Base-by-base conservation (phyloP, 2,113 vertebrate species). In the Pipra filicauda region DNA sequence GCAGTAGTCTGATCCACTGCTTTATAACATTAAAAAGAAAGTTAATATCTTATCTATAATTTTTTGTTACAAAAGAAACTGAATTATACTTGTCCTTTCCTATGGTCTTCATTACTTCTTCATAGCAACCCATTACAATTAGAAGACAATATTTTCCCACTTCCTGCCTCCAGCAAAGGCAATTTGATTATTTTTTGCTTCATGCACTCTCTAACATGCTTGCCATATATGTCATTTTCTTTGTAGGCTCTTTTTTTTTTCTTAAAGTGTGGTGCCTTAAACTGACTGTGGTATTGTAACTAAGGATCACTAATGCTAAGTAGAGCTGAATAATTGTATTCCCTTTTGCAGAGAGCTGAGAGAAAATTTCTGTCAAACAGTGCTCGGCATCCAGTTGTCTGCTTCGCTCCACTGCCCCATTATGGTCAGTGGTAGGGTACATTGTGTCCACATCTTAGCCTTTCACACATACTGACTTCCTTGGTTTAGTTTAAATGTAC, bases 291-390 rank as follows among this genome's bases (percentile, higher is more conserved):
- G 23, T 51, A 51, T 27, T 4, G 2, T 46, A 78, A 80, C 31
- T 28, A 66, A 67, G 51, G 59, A 58, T 88, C 37, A 67, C 31
- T 48, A 93, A 33, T 67, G 73, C 46, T 86, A 95, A 94, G 51
- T 39, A 78, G 80, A 89, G 84, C 71, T 89, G 91, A 94, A 77
- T 84, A 95, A 93, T 77, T 84, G 19, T 70, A 62, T 84, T 91
- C 51, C n/a, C 46, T 70, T 7, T 62, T 66, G 51, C 15, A 73
- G 37, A 86, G 11, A 7, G 5, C 20, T 77, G n/a, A 92, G 31
- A 80, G 54, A 66, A 92, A 70, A 69, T 55, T 73, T 79, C 66
- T 72, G 33, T 90, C 41, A 65, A 78, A 52, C 19, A 41, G 59
- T 26, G 19, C 28, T 74, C 54, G 31, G 27, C 22, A 73, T 58